Evolutionary conservation across 2,113 vertebrate genomes (phyloP).

Genomic region (Pardalotus punctatus): DNA sequence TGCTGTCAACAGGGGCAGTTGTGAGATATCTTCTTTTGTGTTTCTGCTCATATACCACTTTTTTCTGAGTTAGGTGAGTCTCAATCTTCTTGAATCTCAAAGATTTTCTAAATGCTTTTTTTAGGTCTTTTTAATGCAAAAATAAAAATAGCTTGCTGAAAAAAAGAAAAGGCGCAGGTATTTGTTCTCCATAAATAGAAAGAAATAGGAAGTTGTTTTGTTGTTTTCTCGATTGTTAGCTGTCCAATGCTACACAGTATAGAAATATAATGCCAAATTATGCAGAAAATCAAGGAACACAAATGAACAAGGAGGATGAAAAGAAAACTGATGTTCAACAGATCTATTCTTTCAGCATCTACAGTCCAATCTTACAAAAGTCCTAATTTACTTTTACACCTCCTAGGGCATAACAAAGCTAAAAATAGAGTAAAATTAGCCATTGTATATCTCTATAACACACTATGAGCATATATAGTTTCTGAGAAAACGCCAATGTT

Average conservation of each 20-base stretch:
- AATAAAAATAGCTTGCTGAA: not conserved
- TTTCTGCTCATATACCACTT: not conserved
- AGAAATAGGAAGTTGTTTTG: not conserved
- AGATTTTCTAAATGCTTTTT: not conserved
- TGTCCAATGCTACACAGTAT: not conserved
- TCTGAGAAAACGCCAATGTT: not conserved
- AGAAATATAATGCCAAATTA: not conserved
- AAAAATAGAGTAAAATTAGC: not conserved
- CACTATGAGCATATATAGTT: not conserved
- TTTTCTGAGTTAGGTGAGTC: not conserved
- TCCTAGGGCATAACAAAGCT: not conserved
- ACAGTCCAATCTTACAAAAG: not conserved
- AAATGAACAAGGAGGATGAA: not conserved
- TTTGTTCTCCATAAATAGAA: not conserved
- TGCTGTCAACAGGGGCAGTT: not conserved
- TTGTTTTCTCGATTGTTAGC: not conserved
- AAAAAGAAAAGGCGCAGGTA: not conserved
- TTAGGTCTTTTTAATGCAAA: not conserved
- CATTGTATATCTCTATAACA: not conserved
- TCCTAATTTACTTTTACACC: not conserved
- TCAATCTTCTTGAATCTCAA: not conserved
- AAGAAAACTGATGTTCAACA: not conserved
- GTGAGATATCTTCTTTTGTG: not conserved
- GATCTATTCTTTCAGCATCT: not conserved
- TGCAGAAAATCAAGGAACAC: not conserved